Percentiles rank a stretch among this genome's conserved stretches.
Conservation (phyloP, 2,888 invertebrate species). For the Temnothorax unifasciatus region DNA sequence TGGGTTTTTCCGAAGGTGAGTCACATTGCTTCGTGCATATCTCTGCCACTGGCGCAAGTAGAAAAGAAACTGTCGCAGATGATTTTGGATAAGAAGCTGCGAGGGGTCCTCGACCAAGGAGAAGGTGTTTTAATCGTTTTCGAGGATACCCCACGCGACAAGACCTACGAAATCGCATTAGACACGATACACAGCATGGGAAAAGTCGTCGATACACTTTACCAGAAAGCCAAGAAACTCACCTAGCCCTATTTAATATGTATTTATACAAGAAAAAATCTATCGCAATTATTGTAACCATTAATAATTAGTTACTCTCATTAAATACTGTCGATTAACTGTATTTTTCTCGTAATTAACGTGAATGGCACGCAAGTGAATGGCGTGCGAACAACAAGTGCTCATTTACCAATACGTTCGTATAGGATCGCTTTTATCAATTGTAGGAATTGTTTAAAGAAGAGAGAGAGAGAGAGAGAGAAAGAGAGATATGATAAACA, state of each 20-base stretch:
- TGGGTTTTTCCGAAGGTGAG: constrained; percentile 87
- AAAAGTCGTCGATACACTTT: constrained; percentile 99
- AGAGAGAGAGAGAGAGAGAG: no score
- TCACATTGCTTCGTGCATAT: constrained; percentile 96
- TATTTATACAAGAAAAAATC: constrained; percentile 81
- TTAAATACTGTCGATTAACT: constrained; percentile 76
- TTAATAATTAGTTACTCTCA: constrained; percentile 78
- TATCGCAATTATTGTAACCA: constrained; percentile 82
- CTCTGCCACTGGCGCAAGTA: constrained; percentile 95
- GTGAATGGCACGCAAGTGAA: constrained; percentile 6
- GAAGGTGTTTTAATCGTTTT: constrained; percentile 99
- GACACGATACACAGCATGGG: constrained; percentile 99
- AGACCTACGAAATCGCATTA: constrained; percentile 98
- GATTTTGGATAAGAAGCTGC: constrained; percentile 99
- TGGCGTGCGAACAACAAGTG: constrained; percentile 31
- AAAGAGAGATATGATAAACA: constrained; percentile 4
- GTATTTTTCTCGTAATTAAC: constrained; percentile 68
- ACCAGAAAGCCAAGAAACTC: constrained; percentile 99
- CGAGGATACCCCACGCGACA: constrained; percentile 97
- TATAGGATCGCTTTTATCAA: constrained; percentile 57
- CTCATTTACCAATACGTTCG: constrained; percentile 50
- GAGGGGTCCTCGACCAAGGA: constrained; percentile 99
- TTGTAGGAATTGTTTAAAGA: constrained; percentile 52
- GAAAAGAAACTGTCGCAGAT: constrained; percentile 99
- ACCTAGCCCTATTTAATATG: constrained; percentile 89